Base-by-base conservation (phyloP, 2,113 vertebrate genomes). In the Myotis davidii region DNA sequence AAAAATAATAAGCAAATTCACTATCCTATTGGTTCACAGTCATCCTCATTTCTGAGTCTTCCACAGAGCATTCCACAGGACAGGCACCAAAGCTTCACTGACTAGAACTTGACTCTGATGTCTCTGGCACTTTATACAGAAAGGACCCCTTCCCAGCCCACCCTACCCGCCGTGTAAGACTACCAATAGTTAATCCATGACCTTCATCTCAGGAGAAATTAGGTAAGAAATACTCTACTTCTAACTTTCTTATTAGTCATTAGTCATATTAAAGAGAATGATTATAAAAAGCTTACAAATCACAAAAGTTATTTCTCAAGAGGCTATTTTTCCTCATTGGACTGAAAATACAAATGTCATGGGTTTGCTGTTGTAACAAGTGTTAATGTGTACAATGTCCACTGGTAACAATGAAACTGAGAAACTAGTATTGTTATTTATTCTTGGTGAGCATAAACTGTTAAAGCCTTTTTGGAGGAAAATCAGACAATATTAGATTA, bases 251-350 rank as follows among this genome's bases (percentile, higher is more conserved):
- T 89, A 25, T 13, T 79, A 79, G 69, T 61, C 70, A 84, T 61
- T 84, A 65, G 67, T 27, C 42, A 73, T 52, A 84, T 84, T 91
- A 91, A 90, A 17, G 27, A 83, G 69, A 70, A 1, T 54, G 9
- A 64, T 50, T 83, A 67, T 90, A 34, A 65, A 73, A 93, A 89
- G 37, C 27, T 81, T 56, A 81, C 6, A 91, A 91, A 42, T 20
- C 37, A 88, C 48, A 77, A 91, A 88, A 37, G 23, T 81, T n/a
- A 79, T 48, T 76, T 88, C 87, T 88, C 34, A 88, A 81, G 67
- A 79, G 16, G 5, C 67, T 69, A 6, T 74, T 77, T 70, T 81
- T 65, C 83, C 50, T 91, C 8, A 39, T 5, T 5, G n/a, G 18
- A 77, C 42, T 59, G 29, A 77, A 93, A 83, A 52, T 21, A 69